Percentiles rank a stretch among this genome's conserved stretches.
Conservation (phyloP, 2,113 vertebrate genomes). For the Oreochromis niloticus region DNA sequence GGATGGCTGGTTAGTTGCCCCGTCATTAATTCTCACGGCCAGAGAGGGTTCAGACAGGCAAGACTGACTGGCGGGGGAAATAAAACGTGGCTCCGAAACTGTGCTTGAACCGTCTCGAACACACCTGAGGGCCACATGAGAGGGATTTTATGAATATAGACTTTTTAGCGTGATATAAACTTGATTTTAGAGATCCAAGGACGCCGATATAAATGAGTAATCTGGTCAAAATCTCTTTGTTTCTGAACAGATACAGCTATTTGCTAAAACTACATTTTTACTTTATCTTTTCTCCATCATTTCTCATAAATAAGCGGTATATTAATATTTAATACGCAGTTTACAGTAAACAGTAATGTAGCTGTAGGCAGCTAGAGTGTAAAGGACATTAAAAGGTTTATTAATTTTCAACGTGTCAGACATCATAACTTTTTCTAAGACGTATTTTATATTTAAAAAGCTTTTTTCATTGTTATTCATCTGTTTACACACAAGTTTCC, state of each 20-base stretch:
- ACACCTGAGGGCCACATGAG: slow-evolving; percentile 28
- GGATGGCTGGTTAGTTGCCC: slow-evolving; percentile 78
- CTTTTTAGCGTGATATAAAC: neutral
- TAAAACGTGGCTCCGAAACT: slow-evolving; percentile 57
- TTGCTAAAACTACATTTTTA: neutral
- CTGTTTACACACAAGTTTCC: neutral
- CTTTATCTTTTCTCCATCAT: neutral
- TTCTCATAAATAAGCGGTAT: neutral
- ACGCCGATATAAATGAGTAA: neutral
- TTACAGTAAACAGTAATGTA: neutral
- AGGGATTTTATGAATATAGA: neutral
- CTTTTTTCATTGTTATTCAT: neutral
- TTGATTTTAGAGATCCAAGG: neutral
- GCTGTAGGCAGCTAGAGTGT: neutral
- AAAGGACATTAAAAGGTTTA: neutral
- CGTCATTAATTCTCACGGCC: slow-evolving; percentile 85
- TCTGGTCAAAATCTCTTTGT: neutral
- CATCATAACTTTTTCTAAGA: neutral
- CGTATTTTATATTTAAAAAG: neutral
- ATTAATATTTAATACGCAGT: neutral
- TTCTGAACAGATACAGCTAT: neutral
- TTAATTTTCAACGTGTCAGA: neutral
- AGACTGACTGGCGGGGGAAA: slow-evolving; percentile 69
- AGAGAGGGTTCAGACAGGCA: slow-evolving; percentile 56
- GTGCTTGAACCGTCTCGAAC: slow-evolving; percentile 9